Evolutionary conservation across 1,140 invertebrate species (phyloP).

Genomic region (Teleogryllus occipitalis): DNA sequence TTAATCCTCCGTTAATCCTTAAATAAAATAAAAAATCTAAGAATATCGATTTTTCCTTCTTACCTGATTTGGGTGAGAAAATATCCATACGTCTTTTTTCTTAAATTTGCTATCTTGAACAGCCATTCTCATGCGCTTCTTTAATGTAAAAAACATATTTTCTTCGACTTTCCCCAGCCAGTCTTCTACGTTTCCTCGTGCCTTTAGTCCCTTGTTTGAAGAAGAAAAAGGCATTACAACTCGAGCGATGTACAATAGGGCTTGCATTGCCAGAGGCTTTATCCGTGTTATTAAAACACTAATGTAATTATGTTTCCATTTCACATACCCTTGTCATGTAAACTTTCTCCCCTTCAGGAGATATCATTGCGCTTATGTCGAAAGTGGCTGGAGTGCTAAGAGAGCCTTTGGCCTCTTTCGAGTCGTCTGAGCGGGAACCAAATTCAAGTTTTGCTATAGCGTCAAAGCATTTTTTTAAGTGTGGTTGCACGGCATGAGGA

Average conservation of each 20-base stretch:
- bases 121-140: constrained; percentile 61
- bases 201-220: constrained; percentile 58
- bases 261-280: too few relatives aligned
- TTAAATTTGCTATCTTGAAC: constrained; percentile 51
- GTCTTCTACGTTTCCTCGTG: constrained; percentile 78
- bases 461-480: constrained; percentile 84
- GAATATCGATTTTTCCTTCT: neutral
- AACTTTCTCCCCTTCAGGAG: constrained; percentile 74
- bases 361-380: constrained; percentile 78
- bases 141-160: constrained; percentile 70
- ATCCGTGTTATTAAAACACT: too few relatives aligned
- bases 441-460: constrained; percentile 73
- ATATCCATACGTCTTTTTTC: constrained; percentile 53
- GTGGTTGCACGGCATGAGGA: constrained; percentile 78
- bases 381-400: constrained; percentile 41
- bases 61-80: constrained; percentile 50
- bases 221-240: neutral
- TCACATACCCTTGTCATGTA: constrained; percentile 54
- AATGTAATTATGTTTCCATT: too few relatives aligned
- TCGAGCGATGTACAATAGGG: neutral
- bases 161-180: constrained; percentile 82
- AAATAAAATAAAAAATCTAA: too few relatives aligned
- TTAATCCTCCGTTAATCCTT: too few relatives aligned
- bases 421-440: constrained; percentile 38
- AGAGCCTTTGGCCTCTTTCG: constrained; percentile 13